Evolutionary conservation across 1,140 invertebrate species (phyloP), one percentile per base, ranked within the genome.

Genomic region (Pararge aegeria): DNA sequence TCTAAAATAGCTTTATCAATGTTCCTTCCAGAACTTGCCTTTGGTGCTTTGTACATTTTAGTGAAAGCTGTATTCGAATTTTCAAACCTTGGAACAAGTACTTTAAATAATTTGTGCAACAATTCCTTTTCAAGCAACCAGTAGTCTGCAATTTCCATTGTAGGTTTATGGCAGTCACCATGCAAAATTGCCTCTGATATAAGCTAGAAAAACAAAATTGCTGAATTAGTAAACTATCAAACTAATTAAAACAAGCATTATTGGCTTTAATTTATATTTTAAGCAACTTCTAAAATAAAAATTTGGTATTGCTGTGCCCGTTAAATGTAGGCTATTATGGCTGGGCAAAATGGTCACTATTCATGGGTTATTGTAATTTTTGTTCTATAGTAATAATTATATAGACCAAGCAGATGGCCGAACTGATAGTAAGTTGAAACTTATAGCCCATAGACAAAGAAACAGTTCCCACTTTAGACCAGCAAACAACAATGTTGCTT

Each of bases 41-140:
- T 88, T 1, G 96, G 95, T 19, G 94, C 93, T 73, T 91, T 93
- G 54, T 93, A 92, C 68, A 97, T 87, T 75, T 92, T 92, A 19
- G 97, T 98, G 75, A 92, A 97, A 1, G 94, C 92, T 5, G 91
- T 80, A 29, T 91, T 92, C 67, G 92, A 94, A 70, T 95, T 92
- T 75, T 95, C 89, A 90, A 93, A 98, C 51, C 96, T 90, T 9
- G 97, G 97, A 16, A 94, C 96, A 13, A 98, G 82, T 13, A 98
- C 97, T 93, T 98, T 98, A 72, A 98, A 98, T 34, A 98, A 84
- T 90, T 98, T 98, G 70, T 98, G 96, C 4, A 98, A 91, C 10
- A 97, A 85, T 83, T 97, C 95, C 76, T 98, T 98, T 68, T 98
- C 97, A 51, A 94, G 68, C 34, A 98, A 83, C 96, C 96, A 98